Evolutionary conservation across 2,888 invertebrate genomes (phyloP).

Genomic region (Selenia dentaria): DNA sequence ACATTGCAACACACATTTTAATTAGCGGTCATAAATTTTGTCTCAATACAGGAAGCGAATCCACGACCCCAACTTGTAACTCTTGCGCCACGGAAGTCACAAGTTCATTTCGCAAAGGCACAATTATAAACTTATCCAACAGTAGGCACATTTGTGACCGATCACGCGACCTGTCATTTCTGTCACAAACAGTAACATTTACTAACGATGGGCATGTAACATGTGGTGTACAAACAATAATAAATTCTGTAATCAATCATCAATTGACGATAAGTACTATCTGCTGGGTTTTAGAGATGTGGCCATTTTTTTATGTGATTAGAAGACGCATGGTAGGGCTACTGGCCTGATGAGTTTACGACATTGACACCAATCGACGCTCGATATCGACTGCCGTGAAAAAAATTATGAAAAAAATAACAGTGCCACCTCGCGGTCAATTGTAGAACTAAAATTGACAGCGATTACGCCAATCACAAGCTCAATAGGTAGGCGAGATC

Average conservation of each 20-base stretch:
- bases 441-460: no score
- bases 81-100: slow-evolving; percentile 16
- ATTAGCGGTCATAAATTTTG: no score
- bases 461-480: no score
- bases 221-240: slow-evolving; percentile 10
- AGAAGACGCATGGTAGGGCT: no score
- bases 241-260: neutral
- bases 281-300: neutral
- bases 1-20: no score
- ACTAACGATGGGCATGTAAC: slow-evolving; percentile 13
- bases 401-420: no score
- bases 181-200: slow-evolving; percentile 14
- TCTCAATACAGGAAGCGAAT: slow-evolving; percentile 18
- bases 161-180: slow-evolving; percentile 14
- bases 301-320: no score
- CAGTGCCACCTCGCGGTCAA: no score
- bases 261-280: neutral
- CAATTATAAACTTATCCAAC: slow-evolving; percentile 22
- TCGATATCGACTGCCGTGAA: no score
- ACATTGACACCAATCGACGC: no score
- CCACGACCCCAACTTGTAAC: slow-evolving; percentile 11
- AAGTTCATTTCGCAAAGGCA: slow-evolving; percentile 17
- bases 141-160: slow-evolving; percentile 9
- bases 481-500: no score
- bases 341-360: no score